Evolutionary conservation across 2,797 vertebrate genomes (phyloP).

Genomic region (Antennarius maculatus): DNA sequence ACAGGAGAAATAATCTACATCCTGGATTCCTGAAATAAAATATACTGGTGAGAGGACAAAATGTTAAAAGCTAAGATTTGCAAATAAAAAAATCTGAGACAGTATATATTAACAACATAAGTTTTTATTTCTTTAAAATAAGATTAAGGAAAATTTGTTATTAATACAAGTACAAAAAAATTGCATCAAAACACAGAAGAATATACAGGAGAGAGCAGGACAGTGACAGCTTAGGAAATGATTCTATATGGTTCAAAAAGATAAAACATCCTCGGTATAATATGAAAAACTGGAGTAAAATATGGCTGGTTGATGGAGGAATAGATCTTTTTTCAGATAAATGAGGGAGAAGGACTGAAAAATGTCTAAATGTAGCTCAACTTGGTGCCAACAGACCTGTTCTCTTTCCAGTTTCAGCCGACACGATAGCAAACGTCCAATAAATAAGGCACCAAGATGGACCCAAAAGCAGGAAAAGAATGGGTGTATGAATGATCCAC

Average conservation of each 20-base stretch:
- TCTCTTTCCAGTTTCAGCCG: constrained; percentile 68
- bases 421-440: constrained; percentile 59
- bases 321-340: constrained; percentile 21
- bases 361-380: constrained; percentile 38
- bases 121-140: constrained; percentile 99
- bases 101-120: constrained; percentile 77
- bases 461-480: constrained; percentile 37
- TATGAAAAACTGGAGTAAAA: constrained; percentile 34
- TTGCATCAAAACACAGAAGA: constrained; percentile 85
- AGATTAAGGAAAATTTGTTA: constrained; percentile 89
- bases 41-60: neutral
- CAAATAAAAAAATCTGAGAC: constrained; percentile 1
- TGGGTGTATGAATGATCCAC: constrained; percentile 37
- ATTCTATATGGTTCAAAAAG: constrained; percentile 62
- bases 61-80: neutral
- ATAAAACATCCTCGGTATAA: constrained; percentile 60
- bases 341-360: constrained; percentile 13
- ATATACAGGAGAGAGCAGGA: constrained; percentile 87
- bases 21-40: constrained; percentile 5
- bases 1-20: constrained; percentile 19
- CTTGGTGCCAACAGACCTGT: constrained; percentile 48
- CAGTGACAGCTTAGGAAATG: constrained; percentile 66
- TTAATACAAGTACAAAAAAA: constrained; percentile 87
- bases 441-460: constrained; percentile 74
- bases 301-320: constrained; percentile 32